These are phyloP conservation scores for Ichneumoninae sp. DNA, from an alignment of 2,888 invertebrate species.

Conservation along the genomic window DNA sequence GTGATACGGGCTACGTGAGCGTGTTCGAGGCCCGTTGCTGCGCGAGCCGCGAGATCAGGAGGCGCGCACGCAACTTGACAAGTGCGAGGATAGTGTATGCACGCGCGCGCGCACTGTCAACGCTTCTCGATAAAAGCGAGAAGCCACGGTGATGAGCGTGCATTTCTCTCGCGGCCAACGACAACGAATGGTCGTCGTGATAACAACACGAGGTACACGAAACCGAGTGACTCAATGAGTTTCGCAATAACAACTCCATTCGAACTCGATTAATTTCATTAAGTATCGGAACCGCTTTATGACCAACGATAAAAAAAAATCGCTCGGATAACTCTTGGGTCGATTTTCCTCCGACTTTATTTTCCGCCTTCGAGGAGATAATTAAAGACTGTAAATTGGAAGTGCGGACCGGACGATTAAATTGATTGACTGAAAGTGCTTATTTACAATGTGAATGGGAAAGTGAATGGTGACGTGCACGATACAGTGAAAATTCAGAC, in stretches of 20 bases:
- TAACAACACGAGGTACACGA: conserved; percentile 21
- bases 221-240: conserved; percentile 6
- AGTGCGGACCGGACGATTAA: conserved; percentile 12
- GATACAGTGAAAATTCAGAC: conserved; percentile 13
- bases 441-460: conserved; percentile 34
- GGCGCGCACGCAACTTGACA: conserved; percentile 64
- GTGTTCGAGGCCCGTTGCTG: conserved; percentile 13
- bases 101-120: conserved; percentile 72
- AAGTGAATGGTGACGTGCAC: conserved; percentile 30
- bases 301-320: background rate
- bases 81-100: conserved; percentile 50
- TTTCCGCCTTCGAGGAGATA: background rate
- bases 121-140: conserved; percentile 80
- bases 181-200: conserved; percentile 52
- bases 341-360: background rate
- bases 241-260: background rate
- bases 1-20: background rate
- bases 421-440: conserved; percentile 26
- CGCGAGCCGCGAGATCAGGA: conserved; percentile 48
- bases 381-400: background rate
- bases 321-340: conserved; percentile 1
- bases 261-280: conserved; percentile 2
- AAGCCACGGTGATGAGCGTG: conserved; percentile 74
- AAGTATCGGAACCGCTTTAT: background rate
- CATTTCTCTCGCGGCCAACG: conserved; percentile 80